phyloP scores from a whole-genome alignment of 35 echinoderm and acorn worm genomes.

The Hemicentrotus pulcherrimus region DNA sequence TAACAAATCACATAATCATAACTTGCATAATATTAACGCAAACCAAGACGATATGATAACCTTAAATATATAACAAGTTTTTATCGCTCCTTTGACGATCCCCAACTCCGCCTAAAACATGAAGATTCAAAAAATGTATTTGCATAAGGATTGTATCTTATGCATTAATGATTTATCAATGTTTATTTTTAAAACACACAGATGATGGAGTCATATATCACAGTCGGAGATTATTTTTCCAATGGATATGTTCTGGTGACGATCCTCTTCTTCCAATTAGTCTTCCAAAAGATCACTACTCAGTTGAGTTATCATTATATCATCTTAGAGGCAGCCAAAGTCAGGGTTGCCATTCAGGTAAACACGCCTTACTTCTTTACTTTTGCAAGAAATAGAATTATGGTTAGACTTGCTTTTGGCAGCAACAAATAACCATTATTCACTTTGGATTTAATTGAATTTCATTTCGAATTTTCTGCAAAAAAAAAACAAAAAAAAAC shows the following conservation, averaged over 20 bases:
- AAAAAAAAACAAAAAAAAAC: no score
- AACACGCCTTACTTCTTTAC: background rate
- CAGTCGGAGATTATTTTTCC: slow-evolving; percentile 48
- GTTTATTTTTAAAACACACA: background rate
- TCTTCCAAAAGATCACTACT: background rate
- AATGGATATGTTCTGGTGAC: slow-evolving; percentile 69
- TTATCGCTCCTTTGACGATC: no score
- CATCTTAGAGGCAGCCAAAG: slow-evolving; percentile 62
- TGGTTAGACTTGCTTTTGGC: background rate
- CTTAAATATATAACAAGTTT: no score
- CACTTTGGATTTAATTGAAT: background rate
- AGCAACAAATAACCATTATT: background rate
- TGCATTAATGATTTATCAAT: no score
- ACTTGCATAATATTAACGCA: no score
- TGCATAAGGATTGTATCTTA: no score
- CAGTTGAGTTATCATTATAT: slow-evolving; percentile 59
- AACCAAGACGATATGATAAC: no score
- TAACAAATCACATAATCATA: no score
- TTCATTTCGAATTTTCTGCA: background rate
- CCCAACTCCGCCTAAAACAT: no score
- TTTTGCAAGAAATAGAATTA: background rate
- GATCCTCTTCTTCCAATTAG: slow-evolving; percentile 41
- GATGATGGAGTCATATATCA: slow-evolving; percentile 5
- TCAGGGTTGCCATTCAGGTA: slow-evolving; percentile 71
- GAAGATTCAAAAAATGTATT: no score